Evolutionary conservation across 2,888 invertebrate genomes (phyloP).

Genomic region (Hoplodrina blanda): DNA sequence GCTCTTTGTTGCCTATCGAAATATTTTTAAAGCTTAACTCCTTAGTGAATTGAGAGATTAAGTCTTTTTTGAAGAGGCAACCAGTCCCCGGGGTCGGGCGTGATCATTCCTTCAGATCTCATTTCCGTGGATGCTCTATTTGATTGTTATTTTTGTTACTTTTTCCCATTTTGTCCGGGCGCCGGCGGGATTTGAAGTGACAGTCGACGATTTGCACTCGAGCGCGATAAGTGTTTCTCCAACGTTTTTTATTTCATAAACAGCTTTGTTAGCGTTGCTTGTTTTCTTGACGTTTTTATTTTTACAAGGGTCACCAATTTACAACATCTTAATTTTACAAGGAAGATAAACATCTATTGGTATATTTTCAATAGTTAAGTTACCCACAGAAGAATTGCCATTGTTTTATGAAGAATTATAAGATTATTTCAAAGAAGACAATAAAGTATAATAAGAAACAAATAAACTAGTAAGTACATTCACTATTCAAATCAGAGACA

Average conservation of each 20-base stretch:
- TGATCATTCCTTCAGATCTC: conserved; percentile 90
- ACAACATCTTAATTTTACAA: conserved; percentile 5
- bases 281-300: conserved; percentile 73
- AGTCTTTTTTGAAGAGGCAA: conserved; percentile 92
- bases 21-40: conserved; percentile 91
- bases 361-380: not conserved
- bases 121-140: conserved; percentile 90
- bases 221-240: conserved; percentile 89
- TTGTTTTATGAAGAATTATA: too few species aligned
- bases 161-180: conserved; percentile 83
- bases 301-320: conserved; percentile 60
- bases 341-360: not conserved
- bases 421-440: too few species aligned
- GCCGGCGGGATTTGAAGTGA: conserved; percentile 88
- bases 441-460: not conserved
- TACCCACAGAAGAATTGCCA: not conserved
- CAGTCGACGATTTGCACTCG: conserved; percentile 89
- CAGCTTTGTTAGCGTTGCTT: conserved; percentile 85
- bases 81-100: conserved; percentile 90
- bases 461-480: not conserved
- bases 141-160: conserved; percentile 91
- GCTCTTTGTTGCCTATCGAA: conserved; percentile 89
- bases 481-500: not conserved
- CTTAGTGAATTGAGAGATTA: conserved; percentile 91
- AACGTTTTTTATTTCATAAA: conserved; percentile 85